Conservation (phyloP, 2,888 invertebrate species). For the Limnephilus auricula region DNA sequence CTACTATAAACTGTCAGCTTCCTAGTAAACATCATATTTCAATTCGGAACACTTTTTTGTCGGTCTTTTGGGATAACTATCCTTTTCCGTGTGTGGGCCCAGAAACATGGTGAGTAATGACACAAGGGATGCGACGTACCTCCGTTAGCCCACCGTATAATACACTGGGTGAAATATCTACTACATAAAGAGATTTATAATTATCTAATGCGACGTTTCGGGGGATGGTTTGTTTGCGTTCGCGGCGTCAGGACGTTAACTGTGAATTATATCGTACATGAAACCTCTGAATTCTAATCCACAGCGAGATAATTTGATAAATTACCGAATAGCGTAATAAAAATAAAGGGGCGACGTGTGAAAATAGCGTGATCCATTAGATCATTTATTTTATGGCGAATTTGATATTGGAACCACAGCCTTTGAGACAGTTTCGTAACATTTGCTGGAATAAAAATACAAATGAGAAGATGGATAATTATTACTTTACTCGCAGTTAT, state of each 20-base stretch:
- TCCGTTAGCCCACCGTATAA: slow-evolving; percentile 21
- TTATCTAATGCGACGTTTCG: slow-evolving; percentile 49
- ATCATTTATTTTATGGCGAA: not conserved
- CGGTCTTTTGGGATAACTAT: slow-evolving; percentile 44
- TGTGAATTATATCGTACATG: slow-evolving; percentile 25
- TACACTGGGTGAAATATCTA: slow-evolving; percentile 22
- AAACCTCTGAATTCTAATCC: slow-evolving; percentile 26
- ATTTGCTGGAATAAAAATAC: not conserved
- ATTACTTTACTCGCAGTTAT: not conserved
- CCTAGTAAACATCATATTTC: slow-evolving; percentile 55
- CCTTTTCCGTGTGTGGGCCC: slow-evolving; percentile 28
- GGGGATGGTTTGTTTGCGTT: slow-evolving; percentile 35
- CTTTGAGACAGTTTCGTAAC: not conserved
- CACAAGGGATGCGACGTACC: slow-evolving; percentile 24
- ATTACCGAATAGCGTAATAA: not conserved
- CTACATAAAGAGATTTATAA: slow-evolving; percentile 47
- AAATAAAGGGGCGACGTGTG: slow-evolving; percentile 2
- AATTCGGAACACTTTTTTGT: slow-evolving; percentile 47
- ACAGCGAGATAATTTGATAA: slow-evolving; percentile 18
- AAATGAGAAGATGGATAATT: not conserved
- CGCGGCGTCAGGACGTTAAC: slow-evolving; percentile 20
- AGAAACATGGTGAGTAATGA: slow-evolving; percentile 39
- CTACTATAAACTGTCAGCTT: slow-evolving; percentile 47
- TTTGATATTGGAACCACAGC: not conserved
- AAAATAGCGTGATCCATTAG: not conserved